Evolutionary conservation across 2,797 vertebrate genomes (phyloP).

Genomic region (Gallinago solitaria): DNA sequence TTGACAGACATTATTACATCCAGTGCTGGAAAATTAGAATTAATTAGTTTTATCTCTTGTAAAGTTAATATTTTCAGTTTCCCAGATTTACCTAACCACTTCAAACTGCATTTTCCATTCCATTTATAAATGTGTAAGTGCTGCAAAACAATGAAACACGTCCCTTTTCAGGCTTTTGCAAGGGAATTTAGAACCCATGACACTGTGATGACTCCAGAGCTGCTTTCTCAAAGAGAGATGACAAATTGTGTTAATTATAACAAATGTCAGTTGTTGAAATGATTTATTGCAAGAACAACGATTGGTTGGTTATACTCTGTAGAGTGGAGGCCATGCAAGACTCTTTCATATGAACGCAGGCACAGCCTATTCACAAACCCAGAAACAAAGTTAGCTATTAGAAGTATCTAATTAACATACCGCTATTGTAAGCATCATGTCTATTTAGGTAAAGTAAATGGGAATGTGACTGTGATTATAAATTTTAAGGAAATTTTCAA

Average conservation of each 20-base stretch:
- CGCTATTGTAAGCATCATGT: not conserved
- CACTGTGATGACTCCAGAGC: not conserved
- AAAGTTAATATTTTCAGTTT: not conserved
- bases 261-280: conserved; percentile 27
- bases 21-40: not conserved
- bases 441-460: not conserved
- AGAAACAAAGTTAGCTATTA: not conserved
- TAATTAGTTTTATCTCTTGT: not conserved
- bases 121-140: not conserved
- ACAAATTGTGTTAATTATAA: conserved; percentile 60
- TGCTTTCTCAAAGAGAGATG: conserved; percentile 1
- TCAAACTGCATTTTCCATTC: not conserved
- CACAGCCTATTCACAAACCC: not conserved
- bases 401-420: not conserved
- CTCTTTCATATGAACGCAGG: not conserved
- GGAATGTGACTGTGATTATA: not conserved
- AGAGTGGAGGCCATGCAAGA: not conserved
- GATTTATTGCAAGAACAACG: conserved; percentile 35
- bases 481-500: not conserved
- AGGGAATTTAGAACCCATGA: not conserved
- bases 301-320: not conserved
- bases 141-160: not conserved
- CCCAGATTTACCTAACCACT: not conserved
- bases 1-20: not conserved
- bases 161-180: not conserved